Base-by-base conservation (phyloP, 2,113 vertebrate species). In the Zosterops japonicus region DNA sequence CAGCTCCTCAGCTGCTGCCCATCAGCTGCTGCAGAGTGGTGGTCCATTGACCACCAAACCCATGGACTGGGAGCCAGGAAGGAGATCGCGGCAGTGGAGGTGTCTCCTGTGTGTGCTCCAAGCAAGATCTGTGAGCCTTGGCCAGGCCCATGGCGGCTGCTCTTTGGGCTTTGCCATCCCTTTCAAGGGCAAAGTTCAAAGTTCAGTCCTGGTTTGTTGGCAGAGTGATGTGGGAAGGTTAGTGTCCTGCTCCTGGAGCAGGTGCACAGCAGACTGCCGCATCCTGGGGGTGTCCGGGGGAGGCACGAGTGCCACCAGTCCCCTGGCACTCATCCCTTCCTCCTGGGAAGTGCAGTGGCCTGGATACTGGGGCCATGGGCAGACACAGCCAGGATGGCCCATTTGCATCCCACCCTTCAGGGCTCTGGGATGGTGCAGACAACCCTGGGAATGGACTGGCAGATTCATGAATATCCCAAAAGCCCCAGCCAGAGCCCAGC, bases 261-360 rank as follows among this genome's bases (percentile, higher is more conserved):
- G 64, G 12, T 56, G 23, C 9, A 7, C 2, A 63, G 46, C 18
- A 47, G 44, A 10, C 12, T 52, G 33, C 82, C 47, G 59, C 63
- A 50, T 50, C 24, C 28, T 0, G 0, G 23, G 4, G 41, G 11
- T 33, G 41, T 29, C 33, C 0, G 0, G 23, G 19, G 6, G 2
- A 27, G 24, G 77, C 47, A n/a, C 29, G 3, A 2, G 68, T 46
- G 53, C 47, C 5, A 4, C 42, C 60, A 63, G 42, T 12, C 14
- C 60, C 8, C 42, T 44, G 14, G 53, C 4, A 3, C 78, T 77
- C 19, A 3, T 33, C 36, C 49, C 29, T 52, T 95, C 75, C 60
- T n/a, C 41, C 46, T 24, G 49, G 25, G 36, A 42, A 27, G 39
- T 3, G 1, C 33, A 22, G 5, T 33, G n/a, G 27, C 52, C 63